Percentiles rank a stretch among this genome's conserved stretches.
Conservation (phyloP, 1,140 invertebrate genomes). For the Bombus pyrosoma region DNA sequence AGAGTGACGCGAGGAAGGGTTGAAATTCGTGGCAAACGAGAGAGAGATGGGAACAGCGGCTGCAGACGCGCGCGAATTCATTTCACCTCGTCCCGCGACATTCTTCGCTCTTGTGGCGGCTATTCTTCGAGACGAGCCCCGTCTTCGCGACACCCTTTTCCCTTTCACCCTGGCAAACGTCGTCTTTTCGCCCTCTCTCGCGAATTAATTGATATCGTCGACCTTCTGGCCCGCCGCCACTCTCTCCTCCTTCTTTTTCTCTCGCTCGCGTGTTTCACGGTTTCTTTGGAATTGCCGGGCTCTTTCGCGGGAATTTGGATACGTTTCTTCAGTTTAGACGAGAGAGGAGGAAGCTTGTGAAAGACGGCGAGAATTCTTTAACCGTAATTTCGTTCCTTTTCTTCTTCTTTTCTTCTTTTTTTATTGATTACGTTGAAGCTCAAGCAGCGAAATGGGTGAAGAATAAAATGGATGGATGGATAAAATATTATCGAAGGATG, state of each 20-base stretch:
- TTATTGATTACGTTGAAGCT: too few relatives aligned
- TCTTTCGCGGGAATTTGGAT: background rate
- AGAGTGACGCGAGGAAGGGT: background rate
- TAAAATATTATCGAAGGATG: too few relatives aligned
- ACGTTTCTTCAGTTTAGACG: too few relatives aligned
- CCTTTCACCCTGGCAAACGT: slow-evolving; percentile 44
- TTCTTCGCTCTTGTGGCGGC: slow-evolving; percentile 49
- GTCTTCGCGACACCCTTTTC: slow-evolving; percentile 49
- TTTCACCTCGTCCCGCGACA: slow-evolving; percentile 43
- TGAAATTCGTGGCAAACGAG: background rate
- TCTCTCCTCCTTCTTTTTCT: background rate
- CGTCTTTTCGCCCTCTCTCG: slow-evolving; percentile 39
- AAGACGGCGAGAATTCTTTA: too few relatives aligned
- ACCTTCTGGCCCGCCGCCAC: background rate
- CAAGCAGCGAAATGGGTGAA: too few relatives aligned
- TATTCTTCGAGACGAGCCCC: slow-evolving; percentile 40
- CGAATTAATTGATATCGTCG: slow-evolving; percentile 48
- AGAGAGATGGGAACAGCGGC: too few relatives aligned
- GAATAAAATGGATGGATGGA: too few relatives aligned
- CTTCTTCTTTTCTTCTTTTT: too few relatives aligned
- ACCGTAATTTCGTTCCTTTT: too few relatives aligned
- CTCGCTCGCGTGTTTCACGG: too few relatives aligned
- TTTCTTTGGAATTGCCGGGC: background rate
- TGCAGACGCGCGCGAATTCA: slow-evolving; percentile 49
- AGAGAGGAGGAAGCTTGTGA: too few relatives aligned